Evolutionary conservation across 2,888 invertebrate genomes (phyloP), one percentile per base, ranked within the genome.

Genomic region (Phaedon cochleariae): DNA sequence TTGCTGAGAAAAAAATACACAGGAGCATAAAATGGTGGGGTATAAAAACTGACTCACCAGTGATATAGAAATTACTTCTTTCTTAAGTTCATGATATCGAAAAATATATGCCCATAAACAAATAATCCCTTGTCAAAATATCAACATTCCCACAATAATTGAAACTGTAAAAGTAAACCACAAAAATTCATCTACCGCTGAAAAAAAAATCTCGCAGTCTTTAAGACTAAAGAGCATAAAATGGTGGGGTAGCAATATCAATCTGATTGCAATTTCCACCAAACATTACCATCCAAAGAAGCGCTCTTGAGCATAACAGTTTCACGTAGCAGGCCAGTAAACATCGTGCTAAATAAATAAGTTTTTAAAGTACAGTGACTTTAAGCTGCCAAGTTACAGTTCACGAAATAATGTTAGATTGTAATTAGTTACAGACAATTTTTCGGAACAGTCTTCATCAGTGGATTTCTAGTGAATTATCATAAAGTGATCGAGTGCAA

Each of bases 241-340:
- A n/a, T 66, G 54, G 76, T 74, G 77, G 77, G 77, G 76, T 67
- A 64, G 64, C 68, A 72, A 76, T 77, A 77, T 75, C 73, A 73
- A 76, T 73, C 72, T 69, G 65, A 72, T 68, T 74, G 72, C 74
- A 76, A 74, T 74, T 74, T 73, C 66, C 70, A 69, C 67, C 73
- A 69, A 73, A 69, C 73, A 76, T 70, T 72, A 62, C 69, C 67
- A 68, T 64, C 64, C 55, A 53, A 64, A 62, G 65, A 59, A 59
- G 65, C 64, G 65, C 62, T 68, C 57, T 61, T 59, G 63, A 64
- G 61, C 69, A 59, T 70, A 70, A 68, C 68, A 70, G 67, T 67
- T 65, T 54, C 55, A 55, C 52, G 62, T 58, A 67, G 65, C 65
- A 67, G 67, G 61, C 65, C 67, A 65, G 67, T 63, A 65, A 65